A percentile compares a stretch with the other conserved stretches of the same genome.
These are phyloP conservation scores for Tichodroma muraria DNA, from an alignment of 2,113 vertebrate genomes.

Conservation along the genomic window DNA sequence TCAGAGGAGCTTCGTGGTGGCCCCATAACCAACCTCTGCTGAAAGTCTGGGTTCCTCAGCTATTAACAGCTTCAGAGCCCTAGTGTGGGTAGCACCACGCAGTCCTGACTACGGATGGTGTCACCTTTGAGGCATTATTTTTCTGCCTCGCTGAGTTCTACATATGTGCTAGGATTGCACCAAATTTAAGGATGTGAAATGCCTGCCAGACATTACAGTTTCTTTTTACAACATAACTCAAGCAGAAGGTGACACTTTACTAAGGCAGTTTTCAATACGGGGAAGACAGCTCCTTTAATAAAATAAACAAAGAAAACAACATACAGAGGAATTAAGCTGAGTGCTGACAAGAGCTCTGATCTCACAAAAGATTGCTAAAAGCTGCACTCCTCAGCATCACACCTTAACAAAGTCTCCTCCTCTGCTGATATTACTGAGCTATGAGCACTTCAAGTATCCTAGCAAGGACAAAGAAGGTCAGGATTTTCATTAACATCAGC, in stretches of 20 bases:
- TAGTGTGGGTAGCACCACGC: neutral
- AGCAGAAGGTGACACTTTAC: conserved; percentile 11
- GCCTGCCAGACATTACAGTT: conserved; percentile 30
- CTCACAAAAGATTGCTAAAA: neutral
- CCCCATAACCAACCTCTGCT: neutral
- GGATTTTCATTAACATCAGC: neutral
- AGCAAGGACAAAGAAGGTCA: neutral
- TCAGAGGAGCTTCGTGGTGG: neutral
- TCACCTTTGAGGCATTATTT: neutral
- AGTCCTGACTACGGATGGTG: neutral
- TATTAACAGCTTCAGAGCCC: neutral
- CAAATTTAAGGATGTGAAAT: conserved; percentile 14
- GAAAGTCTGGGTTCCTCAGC: neutral
- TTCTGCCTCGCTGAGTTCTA: neutral
- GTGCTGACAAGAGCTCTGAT: neutral
- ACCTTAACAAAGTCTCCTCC: neutral
- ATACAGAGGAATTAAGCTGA: neutral
- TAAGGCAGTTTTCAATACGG: neutral
- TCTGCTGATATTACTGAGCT: neutral
- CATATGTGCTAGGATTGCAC: neutral
- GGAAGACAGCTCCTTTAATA: conserved; percentile 29
- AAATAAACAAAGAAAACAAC: neutral
- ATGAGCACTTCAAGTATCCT: neutral
- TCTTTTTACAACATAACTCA: conserved; percentile 1
- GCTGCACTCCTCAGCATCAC: neutral